Conservation (phyloP, 35 echinoderm and acorn worm genomes). For the Apostichopus parvimensis region DNA sequence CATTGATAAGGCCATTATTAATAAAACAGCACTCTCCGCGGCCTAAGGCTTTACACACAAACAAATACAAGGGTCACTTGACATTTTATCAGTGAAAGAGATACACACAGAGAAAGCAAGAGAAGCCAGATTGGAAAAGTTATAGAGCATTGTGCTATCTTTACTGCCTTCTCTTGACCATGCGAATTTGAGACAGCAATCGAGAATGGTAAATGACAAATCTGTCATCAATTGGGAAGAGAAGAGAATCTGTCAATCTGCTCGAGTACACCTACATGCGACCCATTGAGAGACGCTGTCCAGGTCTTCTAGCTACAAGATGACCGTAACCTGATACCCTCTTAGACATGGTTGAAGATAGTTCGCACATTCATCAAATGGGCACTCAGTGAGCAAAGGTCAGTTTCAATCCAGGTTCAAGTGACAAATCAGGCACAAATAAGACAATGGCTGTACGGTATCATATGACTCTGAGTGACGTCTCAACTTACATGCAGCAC, state of each 20-base stretch:
- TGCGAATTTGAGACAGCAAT: conserved; percentile 6
- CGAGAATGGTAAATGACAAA: conserved; percentile 1
- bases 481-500: neutral
- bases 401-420: neutral
- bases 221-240: neutral
- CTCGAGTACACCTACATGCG: neutral
- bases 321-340: conserved; percentile 2
- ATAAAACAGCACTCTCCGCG: neutral
- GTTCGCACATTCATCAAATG: neutral
- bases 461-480: neutral
- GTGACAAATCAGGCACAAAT: neutral
- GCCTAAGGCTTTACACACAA: neutral
- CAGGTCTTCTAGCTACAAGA: neutral
- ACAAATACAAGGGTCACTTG: conserved; percentile 31
- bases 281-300: neutral
- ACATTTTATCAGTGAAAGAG: neutral
- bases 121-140: neutral
- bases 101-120: neutral
- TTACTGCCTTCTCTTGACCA: neutral
- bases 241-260: neutral
- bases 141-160: neutral
- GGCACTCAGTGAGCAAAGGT: neutral
- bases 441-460: neutral
- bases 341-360: neutral
- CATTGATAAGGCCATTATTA: neutral